Evolutionary conservation across 2,113 vertebrate species (phyloP).

Genomic region (Cryptomyrus ogoouensis): DNA sequence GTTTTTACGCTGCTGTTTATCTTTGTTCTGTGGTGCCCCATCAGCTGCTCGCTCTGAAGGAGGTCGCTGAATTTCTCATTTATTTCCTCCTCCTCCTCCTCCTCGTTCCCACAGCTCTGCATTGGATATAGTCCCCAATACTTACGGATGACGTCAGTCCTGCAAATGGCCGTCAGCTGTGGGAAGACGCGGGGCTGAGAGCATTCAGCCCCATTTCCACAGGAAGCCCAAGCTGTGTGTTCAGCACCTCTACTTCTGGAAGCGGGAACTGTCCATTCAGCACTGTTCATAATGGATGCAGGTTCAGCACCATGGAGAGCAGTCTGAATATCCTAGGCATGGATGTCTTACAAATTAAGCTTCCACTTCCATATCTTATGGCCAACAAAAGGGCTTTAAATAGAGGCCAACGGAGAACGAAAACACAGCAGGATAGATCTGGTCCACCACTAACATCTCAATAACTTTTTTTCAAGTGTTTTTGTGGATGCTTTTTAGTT

Average conservation of each 20-base stretch:
- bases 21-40: not conserved
- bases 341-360: not conserved
- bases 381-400: not conserved
- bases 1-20: not conserved
- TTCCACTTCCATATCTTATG: not conserved
- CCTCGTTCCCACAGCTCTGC: not conserved
- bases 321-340: not conserved
- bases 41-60: not conserved
- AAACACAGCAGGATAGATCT: not conserved
- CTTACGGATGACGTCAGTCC: not conserved
- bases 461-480: not conserved
- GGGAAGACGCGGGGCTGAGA: not conserved
- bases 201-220: not conserved
- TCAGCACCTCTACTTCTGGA: not conserved
- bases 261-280: conserved; percentile 1
- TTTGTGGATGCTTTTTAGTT: not conserved
- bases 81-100: not conserved
- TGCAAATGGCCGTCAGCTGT: not conserved
- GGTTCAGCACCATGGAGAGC: not conserved
- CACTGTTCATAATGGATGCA: not conserved
- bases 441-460: not conserved
- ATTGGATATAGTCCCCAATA: not conserved
- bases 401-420: not conserved
- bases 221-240: not conserved
- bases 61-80: not conserved